Conservation (phyloP, 2,113 vertebrate genomes). For the Scopus umbretta region DNA sequence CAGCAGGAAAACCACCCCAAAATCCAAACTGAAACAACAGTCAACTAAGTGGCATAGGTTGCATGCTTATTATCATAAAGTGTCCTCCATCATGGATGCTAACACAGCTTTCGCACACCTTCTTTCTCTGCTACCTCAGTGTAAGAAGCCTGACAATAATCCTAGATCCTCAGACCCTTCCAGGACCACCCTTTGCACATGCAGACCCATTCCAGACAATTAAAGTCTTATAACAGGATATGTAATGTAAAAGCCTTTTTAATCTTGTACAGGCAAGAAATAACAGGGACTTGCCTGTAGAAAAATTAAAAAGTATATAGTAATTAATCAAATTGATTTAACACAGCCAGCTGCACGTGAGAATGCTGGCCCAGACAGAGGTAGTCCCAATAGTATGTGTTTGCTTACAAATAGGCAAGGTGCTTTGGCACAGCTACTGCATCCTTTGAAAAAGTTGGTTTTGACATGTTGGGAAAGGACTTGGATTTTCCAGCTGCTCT, state of each 20-base stretch:
- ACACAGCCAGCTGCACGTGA: conserved; percentile 25
- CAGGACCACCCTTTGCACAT: not conserved
- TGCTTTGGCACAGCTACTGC: conserved; percentile 20
- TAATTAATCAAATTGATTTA: conserved; percentile 53
- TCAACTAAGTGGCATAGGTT: not conserved
- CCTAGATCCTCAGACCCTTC: not conserved
- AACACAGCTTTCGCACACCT: not conserved
- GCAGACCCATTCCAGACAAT: not conserved
- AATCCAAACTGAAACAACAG: not conserved
- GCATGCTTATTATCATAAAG: not conserved
- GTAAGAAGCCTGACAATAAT: not conserved
- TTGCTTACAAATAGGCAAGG: conserved; percentile 21
- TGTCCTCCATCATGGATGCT: not conserved
- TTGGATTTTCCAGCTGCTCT: conserved; percentile 1
- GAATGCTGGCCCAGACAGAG: conserved; percentile 1
- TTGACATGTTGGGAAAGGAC: conserved; percentile 16
- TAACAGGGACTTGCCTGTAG: not conserved
- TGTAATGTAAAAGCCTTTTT: not conserved
- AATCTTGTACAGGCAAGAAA: conserved; percentile 43
- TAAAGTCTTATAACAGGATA: not conserved
- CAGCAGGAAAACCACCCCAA: not conserved
- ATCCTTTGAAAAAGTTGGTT: conserved; percentile 28
- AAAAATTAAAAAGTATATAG: not conserved
- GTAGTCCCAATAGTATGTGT: not conserved
- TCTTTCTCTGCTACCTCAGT: not conserved